Evolutionary conservation across 2,113 vertebrate species (phyloP).

Genomic region (Uropsilus gracilis): DNA sequence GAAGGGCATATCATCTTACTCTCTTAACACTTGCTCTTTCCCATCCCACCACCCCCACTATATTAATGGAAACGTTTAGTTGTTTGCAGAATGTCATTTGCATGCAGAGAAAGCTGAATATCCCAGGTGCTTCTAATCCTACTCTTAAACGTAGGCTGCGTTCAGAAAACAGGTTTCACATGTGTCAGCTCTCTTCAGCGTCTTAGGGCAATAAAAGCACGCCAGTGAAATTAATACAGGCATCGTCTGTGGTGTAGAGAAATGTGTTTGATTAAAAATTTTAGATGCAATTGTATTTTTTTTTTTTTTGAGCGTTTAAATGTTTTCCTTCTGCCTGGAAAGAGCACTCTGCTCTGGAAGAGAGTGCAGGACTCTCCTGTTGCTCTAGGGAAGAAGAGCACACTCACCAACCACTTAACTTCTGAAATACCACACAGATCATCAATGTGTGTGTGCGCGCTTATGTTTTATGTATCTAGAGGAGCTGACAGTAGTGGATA

Average conservation of each 20-base stretch:
- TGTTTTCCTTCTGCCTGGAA: not conserved
- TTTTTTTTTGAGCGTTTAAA: not conserved
- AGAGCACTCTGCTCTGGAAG: slow-evolving; percentile 3
- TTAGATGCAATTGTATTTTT: slow-evolving; percentile 8
- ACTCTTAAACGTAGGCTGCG: slow-evolving; percentile 40
- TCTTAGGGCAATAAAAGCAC: slow-evolving; percentile 40
- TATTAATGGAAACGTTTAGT: slow-evolving; percentile 55
- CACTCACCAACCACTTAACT: slow-evolving; percentile 39
- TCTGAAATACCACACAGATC: not conserved
- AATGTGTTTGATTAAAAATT: slow-evolving; percentile 34
- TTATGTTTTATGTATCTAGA: not conserved
- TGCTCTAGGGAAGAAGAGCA: slow-evolving; percentile 39
- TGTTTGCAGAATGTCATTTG: slow-evolving; percentile 69
- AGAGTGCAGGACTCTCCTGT: slow-evolving; percentile 22
- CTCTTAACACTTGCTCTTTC: slow-evolving; percentile 58
- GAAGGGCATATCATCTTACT: not conserved
- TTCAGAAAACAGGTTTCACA: slow-evolving; percentile 52
- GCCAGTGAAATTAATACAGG: slow-evolving; percentile 54
- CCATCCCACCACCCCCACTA: slow-evolving; percentile 8
- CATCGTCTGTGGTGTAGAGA: not conserved
- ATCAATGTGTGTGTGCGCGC: not conserved
- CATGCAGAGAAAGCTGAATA: slow-evolving; percentile 64
- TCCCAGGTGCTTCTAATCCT: slow-evolving; percentile 70
- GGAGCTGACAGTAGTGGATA: not conserved
- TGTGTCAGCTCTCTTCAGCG: slow-evolving; percentile 55